Conservation (phyloP, 2,888 invertebrate species). For the Phasia obesa region DNA sequence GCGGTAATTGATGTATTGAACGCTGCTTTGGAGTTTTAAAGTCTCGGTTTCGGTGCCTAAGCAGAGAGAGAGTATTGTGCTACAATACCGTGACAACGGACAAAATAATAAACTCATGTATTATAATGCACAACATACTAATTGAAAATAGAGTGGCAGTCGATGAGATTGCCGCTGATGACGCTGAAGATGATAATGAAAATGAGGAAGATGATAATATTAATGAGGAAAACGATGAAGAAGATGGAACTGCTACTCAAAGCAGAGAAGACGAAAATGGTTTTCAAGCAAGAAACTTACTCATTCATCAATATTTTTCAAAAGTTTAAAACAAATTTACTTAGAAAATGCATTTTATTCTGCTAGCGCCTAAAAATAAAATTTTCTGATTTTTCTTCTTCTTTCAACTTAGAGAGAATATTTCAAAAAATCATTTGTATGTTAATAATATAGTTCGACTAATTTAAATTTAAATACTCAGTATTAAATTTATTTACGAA, state of each 20-base stretch:
- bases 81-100: constrained; percentile 23
- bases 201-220: no score
- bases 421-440: no score
- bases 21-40: constrained; percentile 23
- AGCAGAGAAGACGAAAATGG: constrained; percentile 6
- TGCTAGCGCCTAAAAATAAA: no score
- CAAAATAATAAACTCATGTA: constrained; percentile 33
- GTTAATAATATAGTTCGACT: no score
- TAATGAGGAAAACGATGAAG: not conserved
- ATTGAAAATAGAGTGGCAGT: constrained; percentile 28
- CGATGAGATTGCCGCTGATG: no score
- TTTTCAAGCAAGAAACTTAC: constrained; percentile 12
- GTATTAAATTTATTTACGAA: no score
- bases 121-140: not conserved
- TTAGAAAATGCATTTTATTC: no score
- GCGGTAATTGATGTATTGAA: not conserved
- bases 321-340: not conserved
- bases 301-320: constrained; percentile 3
- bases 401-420: no score
- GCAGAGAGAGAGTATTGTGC: constrained; percentile 19
- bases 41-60: constrained; percentile 24
- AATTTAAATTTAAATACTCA: no score
- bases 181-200: no score
- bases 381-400: no score
- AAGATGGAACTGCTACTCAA: not conserved